phyloP scores from a whole-genome alignment of 2,113 vertebrate genomes.

The Dissostichus mawsoni region DNA sequence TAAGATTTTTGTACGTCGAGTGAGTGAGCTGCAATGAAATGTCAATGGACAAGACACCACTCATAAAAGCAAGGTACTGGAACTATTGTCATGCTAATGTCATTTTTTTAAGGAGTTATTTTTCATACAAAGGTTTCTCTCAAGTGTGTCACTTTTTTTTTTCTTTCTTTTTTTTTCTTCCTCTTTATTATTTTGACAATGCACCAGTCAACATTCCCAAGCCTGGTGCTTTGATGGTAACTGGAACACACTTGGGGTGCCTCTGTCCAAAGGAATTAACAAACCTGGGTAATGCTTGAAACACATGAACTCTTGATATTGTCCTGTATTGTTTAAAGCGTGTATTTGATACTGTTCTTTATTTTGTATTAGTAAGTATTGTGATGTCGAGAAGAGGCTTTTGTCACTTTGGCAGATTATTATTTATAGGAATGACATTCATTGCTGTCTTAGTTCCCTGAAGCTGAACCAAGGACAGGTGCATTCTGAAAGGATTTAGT shows the following conservation, averaged over 20 bases:
- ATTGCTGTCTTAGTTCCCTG: conserved; percentile 48
- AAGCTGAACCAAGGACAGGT: conserved; percentile 5
- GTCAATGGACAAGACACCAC: conserved; percentile 41
- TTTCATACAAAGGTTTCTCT: conserved; percentile 47
- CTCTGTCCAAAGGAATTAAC: conserved; percentile 83
- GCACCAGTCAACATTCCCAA: conserved; percentile 54
- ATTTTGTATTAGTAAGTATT: conserved; percentile 61
- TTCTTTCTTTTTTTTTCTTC: neutral
- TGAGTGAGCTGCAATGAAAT: conserved; percentile 45
- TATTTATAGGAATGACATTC: conserved; percentile 20
- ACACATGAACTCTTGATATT: conserved; percentile 77
- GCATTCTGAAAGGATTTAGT: conserved; percentile 26
- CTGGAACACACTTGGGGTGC: conserved; percentile 75
- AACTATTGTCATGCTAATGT: conserved; percentile 41
- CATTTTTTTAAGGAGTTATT: conserved; percentile 18
- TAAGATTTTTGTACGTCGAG: conserved; percentile 58
- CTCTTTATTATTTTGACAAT: conserved; percentile 3
- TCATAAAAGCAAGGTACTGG: conserved; percentile 61
- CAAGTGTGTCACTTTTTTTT: conserved; percentile 34
- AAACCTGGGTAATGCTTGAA: conserved; percentile 90
- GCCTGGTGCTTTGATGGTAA: conserved; percentile 54
- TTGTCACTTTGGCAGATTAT: conserved; percentile 59
- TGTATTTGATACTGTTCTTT: conserved; percentile 75
- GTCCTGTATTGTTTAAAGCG: conserved; percentile 66
- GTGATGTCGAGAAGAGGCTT: conserved; percentile 35